Base-by-base conservation (phyloP, 2,888 invertebrate species). In the Steromphala cineraria region DNA sequence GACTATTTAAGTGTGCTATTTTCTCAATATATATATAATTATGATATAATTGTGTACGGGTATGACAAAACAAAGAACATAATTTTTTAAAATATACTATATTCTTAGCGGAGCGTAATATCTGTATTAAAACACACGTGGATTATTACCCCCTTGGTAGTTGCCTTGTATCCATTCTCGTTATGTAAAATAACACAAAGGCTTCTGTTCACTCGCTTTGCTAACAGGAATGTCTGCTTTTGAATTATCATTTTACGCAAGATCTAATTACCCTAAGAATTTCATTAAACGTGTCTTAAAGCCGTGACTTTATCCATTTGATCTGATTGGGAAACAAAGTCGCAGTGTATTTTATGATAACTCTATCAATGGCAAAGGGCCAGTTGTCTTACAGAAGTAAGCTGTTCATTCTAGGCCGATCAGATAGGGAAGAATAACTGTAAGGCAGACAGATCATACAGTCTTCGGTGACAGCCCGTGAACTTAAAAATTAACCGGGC, bases 191-290 rank as follows among this genome's bases (percentile, higher is more conserved):
- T 13, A 46, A 13, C 46, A 46, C 46, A 46, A 46, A 13, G 13
- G 46, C 46, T 46, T 46, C 46, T 46, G 46, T 46, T 46, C 46
- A 46, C 46, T 46, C 46, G 46, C 46, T 46, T n/a, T 28, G 62
- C 13, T 28, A 10, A 24, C 15, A 62, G 62, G 62, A 62, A 62
- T 62, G 62, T 62, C 28, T 62, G 10, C 5, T 28, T 71, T 36
- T 71, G 40, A 40, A 71, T 71, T 71, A 71, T 71, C 40, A 71
- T 71, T 71, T 40, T 71, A 71, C 71, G 71, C 71, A n/a, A 71
- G 71, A 71, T 71, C 31, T 71, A 71, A 71, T 71, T 71, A 71
- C 71, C 71, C 2, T 15, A 71, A 36, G 71, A 71, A 71, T 71
- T 71, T 71, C 71, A 71, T 71, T 71, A 71, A 36, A 71, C 40